These are phyloP conservation scores for Pygathrix nemaeus DNA, from an alignment of 2,113 vertebrate genomes.

Conservation along the genomic window DNA sequence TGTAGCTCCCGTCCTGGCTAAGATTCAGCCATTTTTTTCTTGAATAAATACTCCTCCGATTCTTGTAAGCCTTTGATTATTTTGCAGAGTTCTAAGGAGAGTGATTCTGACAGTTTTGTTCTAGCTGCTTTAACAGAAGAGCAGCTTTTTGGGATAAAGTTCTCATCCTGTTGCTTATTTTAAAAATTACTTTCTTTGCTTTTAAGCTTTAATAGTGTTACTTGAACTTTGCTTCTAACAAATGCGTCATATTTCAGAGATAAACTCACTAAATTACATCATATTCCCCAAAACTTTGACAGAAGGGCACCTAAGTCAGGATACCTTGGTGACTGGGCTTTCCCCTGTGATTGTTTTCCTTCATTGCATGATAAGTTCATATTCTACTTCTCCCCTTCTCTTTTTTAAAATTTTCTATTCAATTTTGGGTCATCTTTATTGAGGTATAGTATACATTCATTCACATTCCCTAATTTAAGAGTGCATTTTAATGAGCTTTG, in stretches of 20 bases:
- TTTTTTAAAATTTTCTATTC: background rate
- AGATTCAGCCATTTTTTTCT: background rate
- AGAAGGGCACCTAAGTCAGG: background rate
- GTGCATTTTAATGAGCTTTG: background rate
- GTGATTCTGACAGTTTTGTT: background rate
- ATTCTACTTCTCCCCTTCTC: background rate
- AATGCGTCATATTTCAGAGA: background rate
- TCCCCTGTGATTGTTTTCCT: background rate
- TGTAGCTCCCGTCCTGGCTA: background rate
- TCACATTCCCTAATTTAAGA: background rate
- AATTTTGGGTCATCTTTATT: background rate
- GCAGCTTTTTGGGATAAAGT: accelerated
- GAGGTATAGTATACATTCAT: conserved; percentile 1
- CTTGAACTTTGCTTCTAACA: background rate
- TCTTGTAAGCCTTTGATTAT: background rate
- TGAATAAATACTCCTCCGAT: background rate
- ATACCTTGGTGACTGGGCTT: no score
- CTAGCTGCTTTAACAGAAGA: accelerated
- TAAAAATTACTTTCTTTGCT: background rate
- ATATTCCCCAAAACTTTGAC: background rate
- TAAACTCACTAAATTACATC: background rate
- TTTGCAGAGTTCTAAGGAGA: background rate
- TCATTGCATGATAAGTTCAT: background rate
- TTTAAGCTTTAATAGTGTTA: background rate
- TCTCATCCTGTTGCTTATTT: background rate